Conservation (phyloP, 37 sponge, comb jelly and placozoan species). For the Chondrosia reniformis region DNA sequence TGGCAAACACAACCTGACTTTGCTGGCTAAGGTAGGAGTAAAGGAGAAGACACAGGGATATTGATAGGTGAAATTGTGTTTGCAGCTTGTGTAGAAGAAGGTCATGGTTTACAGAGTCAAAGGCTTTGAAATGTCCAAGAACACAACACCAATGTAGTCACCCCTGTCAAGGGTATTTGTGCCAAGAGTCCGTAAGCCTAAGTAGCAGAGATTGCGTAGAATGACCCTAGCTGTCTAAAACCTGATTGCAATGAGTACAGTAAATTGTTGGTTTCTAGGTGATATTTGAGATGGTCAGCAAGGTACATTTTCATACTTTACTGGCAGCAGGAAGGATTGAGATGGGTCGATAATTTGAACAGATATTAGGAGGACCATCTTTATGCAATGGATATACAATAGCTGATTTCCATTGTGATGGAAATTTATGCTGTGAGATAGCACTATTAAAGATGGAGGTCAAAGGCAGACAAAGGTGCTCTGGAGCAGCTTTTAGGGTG, state of each 20-base stretch:
- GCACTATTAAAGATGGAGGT: conserved; percentile 3
- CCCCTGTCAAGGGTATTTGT: conserved; percentile 17
- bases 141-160: conserved; percentile 1
- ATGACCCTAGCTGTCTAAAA: conserved; percentile 18
- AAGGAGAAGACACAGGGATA: conserved; percentile 1
- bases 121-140: conserved; percentile 18
- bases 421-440: conserved; percentile 12
- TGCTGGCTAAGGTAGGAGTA: conserved; percentile 1
- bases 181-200: not conserved
- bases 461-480: not conserved
- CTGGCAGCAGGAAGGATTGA: conserved; percentile 18
- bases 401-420: conserved; percentile 7
- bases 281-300: not conserved
- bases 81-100: not conserved
- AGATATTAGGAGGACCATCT: not conserved
- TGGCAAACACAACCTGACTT: not conserved
- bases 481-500: not conserved
- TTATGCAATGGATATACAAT: conserved; percentile 18
- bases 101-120: not conserved
- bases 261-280: conserved; percentile 6
- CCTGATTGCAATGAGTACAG: conserved; percentile 5
- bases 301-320: conserved; percentile 13
- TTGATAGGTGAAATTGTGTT: not conserved
- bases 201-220: conserved; percentile 11
- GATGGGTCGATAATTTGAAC: conserved; percentile 10